Evolutionary conservation across 2,113 vertebrate species (phyloP).

Genomic region (Numida meleagris): DNA sequence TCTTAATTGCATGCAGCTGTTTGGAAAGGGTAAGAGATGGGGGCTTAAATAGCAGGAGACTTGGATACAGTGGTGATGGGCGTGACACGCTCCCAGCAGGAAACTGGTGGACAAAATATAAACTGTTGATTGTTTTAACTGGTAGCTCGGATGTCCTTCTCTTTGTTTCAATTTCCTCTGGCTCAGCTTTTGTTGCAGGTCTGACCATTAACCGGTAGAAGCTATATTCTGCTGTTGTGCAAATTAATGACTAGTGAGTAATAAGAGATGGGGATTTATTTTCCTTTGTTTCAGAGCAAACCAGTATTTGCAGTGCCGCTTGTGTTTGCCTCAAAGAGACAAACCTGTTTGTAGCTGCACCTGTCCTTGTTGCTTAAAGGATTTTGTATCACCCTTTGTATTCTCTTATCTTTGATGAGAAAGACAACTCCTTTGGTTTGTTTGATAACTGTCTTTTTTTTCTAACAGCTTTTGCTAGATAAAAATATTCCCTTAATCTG

Average conservation of each 20-base stretch:
- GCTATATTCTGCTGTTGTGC: neutral
- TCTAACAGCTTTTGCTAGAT: neutral
- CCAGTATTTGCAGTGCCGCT: neutral
- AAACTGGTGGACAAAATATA: neutral
- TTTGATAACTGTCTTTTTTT: neutral
- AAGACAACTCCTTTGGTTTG: neutral
- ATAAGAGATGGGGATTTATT: neutral
- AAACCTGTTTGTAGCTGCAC: neutral
- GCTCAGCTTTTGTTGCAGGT: neutral
- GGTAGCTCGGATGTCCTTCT: neutral
- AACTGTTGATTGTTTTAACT: slow-evolving; percentile 13
- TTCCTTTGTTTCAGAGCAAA: neutral
- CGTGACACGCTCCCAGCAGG: neutral
- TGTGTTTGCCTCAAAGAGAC: neutral
- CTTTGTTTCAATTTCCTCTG: slow-evolving; percentile 37
- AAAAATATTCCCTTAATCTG: neutral
- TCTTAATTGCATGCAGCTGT: neutral
- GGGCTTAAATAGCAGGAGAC: neutral
- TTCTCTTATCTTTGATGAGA: neutral
- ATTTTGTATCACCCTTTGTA: neutral
- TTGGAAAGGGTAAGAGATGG: neutral
- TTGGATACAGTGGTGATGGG: neutral
- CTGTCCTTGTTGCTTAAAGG: neutral
- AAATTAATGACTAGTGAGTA: neutral
- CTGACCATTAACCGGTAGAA: fast-evolving